phyloP scores from a whole-genome alignment of 2,113 vertebrate genomes.

The Cervus canadensis region DNA sequence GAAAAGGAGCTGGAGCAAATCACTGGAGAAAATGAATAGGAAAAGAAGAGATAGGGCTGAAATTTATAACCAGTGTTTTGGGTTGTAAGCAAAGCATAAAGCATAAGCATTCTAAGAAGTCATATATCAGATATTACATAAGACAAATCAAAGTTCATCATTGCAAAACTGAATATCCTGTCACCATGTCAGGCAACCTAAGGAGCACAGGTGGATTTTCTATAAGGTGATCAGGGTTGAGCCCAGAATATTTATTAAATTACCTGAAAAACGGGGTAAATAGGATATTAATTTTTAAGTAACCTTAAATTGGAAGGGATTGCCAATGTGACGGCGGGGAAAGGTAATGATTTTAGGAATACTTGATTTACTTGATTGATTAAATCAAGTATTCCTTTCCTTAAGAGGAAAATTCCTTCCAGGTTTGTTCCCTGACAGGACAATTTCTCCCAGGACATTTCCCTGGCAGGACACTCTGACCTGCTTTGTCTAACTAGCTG shows the following conservation, averaged over 20 bases:
- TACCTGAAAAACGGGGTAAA: conserved; percentile 37
- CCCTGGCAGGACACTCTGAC: conserved; percentile 70
- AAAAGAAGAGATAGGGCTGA: background rate
- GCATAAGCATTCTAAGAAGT: background rate
- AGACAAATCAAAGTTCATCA: background rate
- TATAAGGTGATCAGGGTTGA: conserved; percentile 9
- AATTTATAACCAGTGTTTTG: background rate
- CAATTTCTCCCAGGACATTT: conserved; percentile 66
- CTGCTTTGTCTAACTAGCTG: conserved; percentile 56
- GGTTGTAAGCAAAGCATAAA: background rate
- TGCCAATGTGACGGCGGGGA: background rate
- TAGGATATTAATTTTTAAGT: conserved; percentile 64
- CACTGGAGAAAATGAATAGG: background rate
- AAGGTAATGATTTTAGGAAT: conserved; percentile 14
- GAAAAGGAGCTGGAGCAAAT: background rate
- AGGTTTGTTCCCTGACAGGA: conserved; percentile 60
- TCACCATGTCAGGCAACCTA: background rate
- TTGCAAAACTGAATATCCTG: background rate
- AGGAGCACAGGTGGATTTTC: background rate
- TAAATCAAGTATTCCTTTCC: conserved; percentile 64
- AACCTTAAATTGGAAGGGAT: conserved; percentile 43
- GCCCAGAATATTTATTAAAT: conserved; percentile 24
- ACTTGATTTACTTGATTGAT: background rate
- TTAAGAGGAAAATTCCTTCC: conserved; percentile 68
- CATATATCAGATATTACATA: background rate